phyloP scores from a whole-genome alignment of 2,888 invertebrate genomes.

The Chironomus tentans region DNA sequence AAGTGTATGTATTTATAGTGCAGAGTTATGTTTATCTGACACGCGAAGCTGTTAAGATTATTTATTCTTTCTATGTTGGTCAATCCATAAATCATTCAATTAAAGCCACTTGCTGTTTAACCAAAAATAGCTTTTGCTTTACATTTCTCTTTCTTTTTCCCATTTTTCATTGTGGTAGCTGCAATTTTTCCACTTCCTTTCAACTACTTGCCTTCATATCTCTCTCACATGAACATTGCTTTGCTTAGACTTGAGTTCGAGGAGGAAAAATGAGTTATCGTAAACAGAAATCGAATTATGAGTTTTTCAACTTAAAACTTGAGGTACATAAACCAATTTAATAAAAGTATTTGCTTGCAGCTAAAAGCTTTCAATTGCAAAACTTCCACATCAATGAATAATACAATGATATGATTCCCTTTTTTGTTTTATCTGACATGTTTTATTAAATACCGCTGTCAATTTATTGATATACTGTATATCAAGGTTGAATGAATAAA shows the following conservation, averaged over 20 bases:
- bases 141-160: neutral
- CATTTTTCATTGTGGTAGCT: no score
- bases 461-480: no score
- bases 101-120: constrained; percentile 3
- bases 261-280: neutral
- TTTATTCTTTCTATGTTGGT: neutral
- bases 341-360: no score
- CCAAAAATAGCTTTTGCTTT: neutral
- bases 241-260: no score
- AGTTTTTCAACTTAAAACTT: neutral
- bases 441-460: neutral
- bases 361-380: neutral
- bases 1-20: neutral
- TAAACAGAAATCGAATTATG: neutral
- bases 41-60: constrained; percentile 12
- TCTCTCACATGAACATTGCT: no score
- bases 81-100: constrained; percentile 11
- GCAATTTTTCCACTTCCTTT: no score
- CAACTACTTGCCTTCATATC: no score
- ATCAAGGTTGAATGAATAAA: no score
- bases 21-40: constrained; percentile 10
- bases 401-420: no score
- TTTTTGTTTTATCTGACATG: no score
- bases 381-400: no score
- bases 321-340: no score